Percentiles rank a stretch among this genome's conserved stretches.
Evolutionary conservation across 2,113 vertebrate genomes (phyloP).

Genomic region (Petrocephalus microphthalmus): DNA sequence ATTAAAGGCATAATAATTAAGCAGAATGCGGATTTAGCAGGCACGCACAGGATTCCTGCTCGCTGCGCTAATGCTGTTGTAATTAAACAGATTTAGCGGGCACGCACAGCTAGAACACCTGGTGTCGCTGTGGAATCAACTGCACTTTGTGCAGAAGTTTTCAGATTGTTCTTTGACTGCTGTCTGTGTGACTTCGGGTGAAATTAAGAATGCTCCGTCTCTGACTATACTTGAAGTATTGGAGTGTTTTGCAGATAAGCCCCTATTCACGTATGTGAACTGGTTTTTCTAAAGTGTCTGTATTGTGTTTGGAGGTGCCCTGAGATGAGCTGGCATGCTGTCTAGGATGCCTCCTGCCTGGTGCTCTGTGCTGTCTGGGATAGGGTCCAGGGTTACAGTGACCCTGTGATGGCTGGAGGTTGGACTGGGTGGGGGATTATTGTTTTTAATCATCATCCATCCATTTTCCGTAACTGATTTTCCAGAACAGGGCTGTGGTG

Average conservation of each 20-base stretch:
- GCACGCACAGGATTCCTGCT: not conserved
- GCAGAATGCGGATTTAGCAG: slow-evolving; percentile 13
- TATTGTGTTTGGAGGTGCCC: not conserved
- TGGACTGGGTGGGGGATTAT: no score
- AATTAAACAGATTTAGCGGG: slow-evolving; percentile 4
- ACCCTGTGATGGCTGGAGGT: not conserved
- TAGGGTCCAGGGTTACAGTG: not conserved
- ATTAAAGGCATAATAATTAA: slow-evolving; percentile 25
- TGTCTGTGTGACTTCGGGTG: not conserved
- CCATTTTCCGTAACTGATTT: not conserved
- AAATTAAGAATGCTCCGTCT: not conserved
- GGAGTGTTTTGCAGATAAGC: not conserved
- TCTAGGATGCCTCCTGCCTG: not conserved
- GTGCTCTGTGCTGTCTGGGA: not conserved
- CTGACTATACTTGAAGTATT: not conserved
- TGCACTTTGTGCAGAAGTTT: not conserved
- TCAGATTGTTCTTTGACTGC: not conserved
- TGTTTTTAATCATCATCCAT: not conserved
- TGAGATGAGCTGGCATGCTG: not conserved
- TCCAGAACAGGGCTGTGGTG: not conserved
- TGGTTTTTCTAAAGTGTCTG: not conserved
- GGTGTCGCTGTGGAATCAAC: not conserved
- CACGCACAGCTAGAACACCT: not conserved
- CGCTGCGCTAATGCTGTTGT: slow-evolving; percentile 1
- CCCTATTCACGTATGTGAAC: not conserved